Evolutionary conservation across 2,888 invertebrate genomes (phyloP), one percentile per base, ranked within the genome.

Genomic region (Auanema freiburgensis): DNA sequence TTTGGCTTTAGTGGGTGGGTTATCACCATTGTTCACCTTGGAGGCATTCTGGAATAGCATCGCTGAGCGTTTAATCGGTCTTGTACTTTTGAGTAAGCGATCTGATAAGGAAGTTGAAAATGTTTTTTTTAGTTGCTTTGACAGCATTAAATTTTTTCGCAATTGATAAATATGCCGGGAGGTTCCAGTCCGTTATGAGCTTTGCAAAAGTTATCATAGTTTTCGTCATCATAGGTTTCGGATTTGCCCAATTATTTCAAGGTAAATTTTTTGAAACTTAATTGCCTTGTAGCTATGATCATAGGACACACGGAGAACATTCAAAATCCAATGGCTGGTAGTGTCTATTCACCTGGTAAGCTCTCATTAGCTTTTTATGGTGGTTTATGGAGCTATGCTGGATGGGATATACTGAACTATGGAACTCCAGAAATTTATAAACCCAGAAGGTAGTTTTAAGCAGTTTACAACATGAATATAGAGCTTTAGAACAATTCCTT

Each of bases 341-440:
- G 66, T 43, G 65, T 66, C 24, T 72, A 63, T 50, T 46, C 57
- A 40, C 58, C 72, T 10, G 74, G 74, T 10, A 54, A 51, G 12
- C 65, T 77, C 8, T 66, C 67, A 0, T 51, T 77, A 24, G 77
- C 73, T 0, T 70, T 74, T 25, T 74, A 76, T 53, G 72, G 71
- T 59, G 76, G 74, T 23, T 49, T 74, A 5, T 74, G 74, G 74
- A 68, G 68, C 51, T 74, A 71, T 58, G 71, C 74, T 21, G 74
- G 74, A 43, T 79, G 79, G 79, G 79, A 79, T 57, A 71, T 79
- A 58, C 65, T 79, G 46, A 79, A 79, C 57, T 79, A 74, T 57
- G 79, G 79, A 57, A 73, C 79, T 23, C 79, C 80, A 16, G 79
- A 79, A 54, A 72, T 79, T 52, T 18, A 66, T 18, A 67, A 68